Base-by-base conservation (phyloP, 2,797 vertebrate genomes). In the Hippocampus kuda region DNA sequence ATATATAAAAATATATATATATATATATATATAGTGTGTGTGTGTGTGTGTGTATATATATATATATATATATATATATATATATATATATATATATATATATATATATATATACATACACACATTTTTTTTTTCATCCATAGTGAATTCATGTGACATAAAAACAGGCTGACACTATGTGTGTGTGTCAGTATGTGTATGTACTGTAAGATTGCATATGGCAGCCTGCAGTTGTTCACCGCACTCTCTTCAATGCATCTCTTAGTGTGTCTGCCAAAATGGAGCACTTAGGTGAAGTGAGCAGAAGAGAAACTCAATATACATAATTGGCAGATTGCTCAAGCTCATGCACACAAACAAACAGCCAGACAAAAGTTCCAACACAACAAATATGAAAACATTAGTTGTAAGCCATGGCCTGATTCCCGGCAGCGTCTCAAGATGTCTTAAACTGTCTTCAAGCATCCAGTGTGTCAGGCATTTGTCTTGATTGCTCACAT, bases 261-360 rank as follows among this genome's bases (percentile, higher is more conserved):
- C 90, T 89, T 86, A 86, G 85, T 83, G 66, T 68, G 72, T 84
- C 82, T 88, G 86, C 84, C 85, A 88, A 88, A 85, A 79, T 87
- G 82, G 79, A 85, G 85, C 90, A 89, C 90, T 91, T 90, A 87
- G 83, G 83, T 88, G 89, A 86, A 90, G 88, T 88, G 85, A 86
- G 85, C 80, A 72, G 83, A 84, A 87, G 83, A 84, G 85, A 87
- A 89, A 79, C 73, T 80, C 83, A 85, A 85, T 82, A 80, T 84
- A 74, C 81, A 79, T 90, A 89, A 91, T 90, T 88, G 88, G 83
- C 81, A 85, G 73, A 77, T 81, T 71, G 78, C 84, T 81, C 70
- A 70, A 18, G 13, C 65, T 69, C 7, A 61, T 65, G 65, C 67
- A 70, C 53, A 68, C 51, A 53, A 65, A 67, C 61, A 65, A 63